Percentiles rank a stretch among this genome's conserved stretches.
phyloP scores from a whole-genome alignment of 2,113 vertebrate species.

The Numida meleagris region DNA sequence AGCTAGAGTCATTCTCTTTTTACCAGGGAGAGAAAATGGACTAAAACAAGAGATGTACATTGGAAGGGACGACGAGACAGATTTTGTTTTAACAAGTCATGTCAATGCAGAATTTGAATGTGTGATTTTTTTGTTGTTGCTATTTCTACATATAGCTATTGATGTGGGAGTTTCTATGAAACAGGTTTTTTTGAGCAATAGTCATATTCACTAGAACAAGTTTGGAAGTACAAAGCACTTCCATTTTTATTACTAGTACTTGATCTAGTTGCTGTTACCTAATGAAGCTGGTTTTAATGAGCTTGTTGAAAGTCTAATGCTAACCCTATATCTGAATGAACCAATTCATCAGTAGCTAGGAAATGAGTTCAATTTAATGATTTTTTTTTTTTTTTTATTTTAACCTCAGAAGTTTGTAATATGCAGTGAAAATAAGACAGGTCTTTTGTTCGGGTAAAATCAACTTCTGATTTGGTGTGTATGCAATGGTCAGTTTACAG shows the following conservation, averaged over 20 bases:
- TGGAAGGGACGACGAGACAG: neutral
- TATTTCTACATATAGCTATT: slow-evolving; percentile 51
- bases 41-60: neutral
- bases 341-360: neutral
- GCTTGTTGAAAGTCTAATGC: neutral
- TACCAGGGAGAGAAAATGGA: neutral
- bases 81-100: slow-evolving; percentile 19
- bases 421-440: neutral
- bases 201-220: slow-evolving; percentile 32
- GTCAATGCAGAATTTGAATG: slow-evolving; percentile 29
- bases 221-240: slow-evolving; percentile 45
- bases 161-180: slow-evolving; percentile 53
- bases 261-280: slow-evolving; percentile 50
- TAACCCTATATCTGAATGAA: neutral
- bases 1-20: neutral
- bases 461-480: neutral
- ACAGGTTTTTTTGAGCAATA: slow-evolving; percentile 63
- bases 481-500: neutral
- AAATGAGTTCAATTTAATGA: neutral
- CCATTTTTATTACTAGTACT: slow-evolving; percentile 43
- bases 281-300: neutral
- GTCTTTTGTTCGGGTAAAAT: neutral
- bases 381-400: neutral
- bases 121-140: neutral
- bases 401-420: neutral